phyloP scores from a whole-genome alignment of 2,888 invertebrate genomes.

The Pocota personata region DNA sequence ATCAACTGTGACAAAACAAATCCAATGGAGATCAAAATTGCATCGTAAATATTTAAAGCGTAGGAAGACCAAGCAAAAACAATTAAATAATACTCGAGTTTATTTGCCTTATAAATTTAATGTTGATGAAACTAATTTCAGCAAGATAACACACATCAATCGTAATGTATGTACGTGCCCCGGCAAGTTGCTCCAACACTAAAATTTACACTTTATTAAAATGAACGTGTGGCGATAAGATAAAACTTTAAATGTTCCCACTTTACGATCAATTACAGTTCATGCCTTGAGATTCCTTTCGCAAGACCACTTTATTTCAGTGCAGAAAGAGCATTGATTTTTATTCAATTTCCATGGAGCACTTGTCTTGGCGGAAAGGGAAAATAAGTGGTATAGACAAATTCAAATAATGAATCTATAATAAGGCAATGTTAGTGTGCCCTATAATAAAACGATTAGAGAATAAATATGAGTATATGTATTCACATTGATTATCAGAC shows the following conservation, averaged over 20 bases:
- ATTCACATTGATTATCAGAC: neutral
- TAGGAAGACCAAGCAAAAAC: neutral
- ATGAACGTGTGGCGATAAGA: neutral
- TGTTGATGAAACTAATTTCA: neutral
- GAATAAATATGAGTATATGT: neutral
- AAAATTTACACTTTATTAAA: neutral
- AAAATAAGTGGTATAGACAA: too few relatives aligned
- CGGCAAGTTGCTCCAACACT: too few relatives aligned
- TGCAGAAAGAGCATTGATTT: neutral
- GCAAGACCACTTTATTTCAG: neutral
- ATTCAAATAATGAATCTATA: too few relatives aligned
- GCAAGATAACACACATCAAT: neutral
- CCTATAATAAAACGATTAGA: neutral
- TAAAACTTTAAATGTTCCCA: neutral
- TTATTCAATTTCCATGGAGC: neutral
- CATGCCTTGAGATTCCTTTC: neutral
- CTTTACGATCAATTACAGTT: conserved; percentile 15
- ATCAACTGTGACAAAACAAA: too few relatives aligned
- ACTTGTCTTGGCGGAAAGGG: too few relatives aligned
- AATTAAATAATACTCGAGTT: neutral
- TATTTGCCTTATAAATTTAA: neutral
- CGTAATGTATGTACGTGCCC: neutral
- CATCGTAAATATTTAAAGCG: neutral
- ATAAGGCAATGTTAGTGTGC: neutral
- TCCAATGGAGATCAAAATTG: neutral